Base-by-base conservation (phyloP, 2,888 invertebrate genomes). In the Eristalis tenax region DNA sequence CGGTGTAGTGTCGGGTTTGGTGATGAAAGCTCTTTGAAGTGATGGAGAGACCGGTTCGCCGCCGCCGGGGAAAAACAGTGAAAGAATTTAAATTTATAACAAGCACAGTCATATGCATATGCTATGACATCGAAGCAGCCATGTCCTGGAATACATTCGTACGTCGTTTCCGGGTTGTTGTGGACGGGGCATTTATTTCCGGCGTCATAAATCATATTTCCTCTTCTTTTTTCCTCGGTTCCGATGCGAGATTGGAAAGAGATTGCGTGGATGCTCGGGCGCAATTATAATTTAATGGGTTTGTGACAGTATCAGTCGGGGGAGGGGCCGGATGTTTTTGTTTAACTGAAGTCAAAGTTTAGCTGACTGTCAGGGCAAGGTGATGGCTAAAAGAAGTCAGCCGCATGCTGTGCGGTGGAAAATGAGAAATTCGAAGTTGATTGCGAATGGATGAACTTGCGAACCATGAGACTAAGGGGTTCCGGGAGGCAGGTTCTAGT, bases 31-130 rank as follows among this genome's bases (percentile, higher is more conserved):
- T 59, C 65, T 66, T 71, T 77, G 50, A 77, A 28, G 65, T 32
- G 28, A 57, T 4, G 18, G 32, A 10, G 32, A 4, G 32, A 32
- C 32, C 18, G 50, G 6, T 63, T 76, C 26, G 75, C 38, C 63
- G 18, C 18, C 23, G 15, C 38, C 15, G 22, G 13, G 15, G 13
- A 4, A 23, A 50, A 82, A 71, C 23, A 18, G 11, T 71, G 66
- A 50, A 68, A 76, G 61, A 66, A 63, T 80, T 84, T 80, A 63
- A 66, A 66, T 80, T 80, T 66, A 75, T 84, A 66, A 56, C 70
- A 61, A 22, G 23, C 26, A 28, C 28, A 38, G 2, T 3, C 38
- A 50, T 18, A 28, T 40, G 57, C 35, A 43, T 32, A 61, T 50
- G 61, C 23, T 76, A 35, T 1, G 50, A 50, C 50, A 18, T 8